phyloP scores from a whole-genome alignment of 2,113 vertebrate genomes.

The Mesoclemmys tuberculata region DNA sequence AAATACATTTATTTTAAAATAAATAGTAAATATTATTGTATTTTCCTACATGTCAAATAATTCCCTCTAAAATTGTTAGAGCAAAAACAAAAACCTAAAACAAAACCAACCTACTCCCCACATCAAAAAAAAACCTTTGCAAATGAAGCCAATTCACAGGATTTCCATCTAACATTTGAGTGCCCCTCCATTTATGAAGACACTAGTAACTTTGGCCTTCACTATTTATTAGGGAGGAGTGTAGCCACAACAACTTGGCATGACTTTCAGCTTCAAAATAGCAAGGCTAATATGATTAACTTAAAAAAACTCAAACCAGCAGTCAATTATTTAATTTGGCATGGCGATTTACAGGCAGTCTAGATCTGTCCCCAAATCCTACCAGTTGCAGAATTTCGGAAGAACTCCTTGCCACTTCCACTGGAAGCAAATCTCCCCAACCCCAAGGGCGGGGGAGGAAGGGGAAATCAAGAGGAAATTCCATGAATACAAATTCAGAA shows the following conservation, averaged over 20 bases:
- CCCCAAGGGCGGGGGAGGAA: no score
- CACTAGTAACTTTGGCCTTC: not conserved
- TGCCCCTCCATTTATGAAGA: not conserved
- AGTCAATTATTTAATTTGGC: not conserved
- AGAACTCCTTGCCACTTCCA: not conserved
- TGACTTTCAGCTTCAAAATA: not conserved
- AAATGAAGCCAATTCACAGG: not conserved
- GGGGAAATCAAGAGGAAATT: not conserved
- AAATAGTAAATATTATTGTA: not conserved
- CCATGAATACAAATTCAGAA: not conserved
- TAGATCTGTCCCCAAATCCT: not conserved
- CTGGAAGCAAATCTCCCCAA: not conserved
- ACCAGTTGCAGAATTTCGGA: not conserved
- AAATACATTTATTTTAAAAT: not conserved
- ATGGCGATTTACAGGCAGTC: not conserved
- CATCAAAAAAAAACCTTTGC: not conserved
- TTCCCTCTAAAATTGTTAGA: not conserved
- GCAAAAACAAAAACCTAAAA: not conserved
- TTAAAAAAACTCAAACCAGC: not conserved
- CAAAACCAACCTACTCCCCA: not conserved
- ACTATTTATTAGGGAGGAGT: not conserved
- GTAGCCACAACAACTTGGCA: not conserved
- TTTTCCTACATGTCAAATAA: not conserved
- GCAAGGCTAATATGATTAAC: not conserved
- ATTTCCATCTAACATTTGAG: not conserved